Percentiles rank a stretch among this genome's conserved stretches.
phyloP scores from a whole-genome alignment of 2,888 invertebrate genomes.

The Melanostoma scalare region DNA sequence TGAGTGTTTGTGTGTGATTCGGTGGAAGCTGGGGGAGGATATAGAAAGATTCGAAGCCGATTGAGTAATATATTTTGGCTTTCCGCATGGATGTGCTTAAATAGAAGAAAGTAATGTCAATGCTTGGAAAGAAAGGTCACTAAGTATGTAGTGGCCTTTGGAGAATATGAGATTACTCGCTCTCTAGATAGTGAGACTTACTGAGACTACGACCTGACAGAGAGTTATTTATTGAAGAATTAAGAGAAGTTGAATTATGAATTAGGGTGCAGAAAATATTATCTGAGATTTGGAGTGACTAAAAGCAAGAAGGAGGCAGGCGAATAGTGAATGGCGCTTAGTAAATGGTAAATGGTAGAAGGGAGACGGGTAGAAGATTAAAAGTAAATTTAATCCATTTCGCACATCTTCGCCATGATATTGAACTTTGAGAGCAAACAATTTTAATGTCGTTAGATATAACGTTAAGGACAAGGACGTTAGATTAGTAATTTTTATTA shows the following conservation, averaged over 20 bases:
- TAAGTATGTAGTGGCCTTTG: slow-evolving; percentile 41
- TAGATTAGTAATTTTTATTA: too few species aligned
- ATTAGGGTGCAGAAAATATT: slow-evolving; percentile 32
- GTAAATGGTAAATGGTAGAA: too few species aligned
- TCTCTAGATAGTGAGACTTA: slow-evolving; percentile 8
- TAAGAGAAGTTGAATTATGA: slow-evolving; percentile 38
- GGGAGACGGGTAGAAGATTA: too few species aligned
- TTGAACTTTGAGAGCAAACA: too few species aligned
- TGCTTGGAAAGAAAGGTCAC: slow-evolving; percentile 33
- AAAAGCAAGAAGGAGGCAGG: too few species aligned
- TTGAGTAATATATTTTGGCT: slow-evolving; percentile 9
- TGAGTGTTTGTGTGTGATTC: slow-evolving; percentile 4
- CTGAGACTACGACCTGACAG: slow-evolving; percentile 30
- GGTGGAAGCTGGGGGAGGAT: slow-evolving; percentile 22
- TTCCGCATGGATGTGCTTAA: slow-evolving; percentile 17
- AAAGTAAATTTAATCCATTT: too few species aligned
- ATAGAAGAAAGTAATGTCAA: slow-evolving; percentile 20
- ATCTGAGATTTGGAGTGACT: slow-evolving; percentile 21
- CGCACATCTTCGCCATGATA: too few species aligned
- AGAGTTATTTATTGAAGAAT: slow-evolving; percentile 36
- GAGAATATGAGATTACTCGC: slow-evolving; percentile 33
- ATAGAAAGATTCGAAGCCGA: slow-evolving; percentile 16
- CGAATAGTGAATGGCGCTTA: too few species aligned
- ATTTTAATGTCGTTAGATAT: too few species aligned
- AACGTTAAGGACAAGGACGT: too few species aligned